Evolutionary conservation across 2,888 invertebrate genomes (phyloP), one percentile per base, ranked within the genome.

Genomic region (Plagodis dolabraria): DNA sequence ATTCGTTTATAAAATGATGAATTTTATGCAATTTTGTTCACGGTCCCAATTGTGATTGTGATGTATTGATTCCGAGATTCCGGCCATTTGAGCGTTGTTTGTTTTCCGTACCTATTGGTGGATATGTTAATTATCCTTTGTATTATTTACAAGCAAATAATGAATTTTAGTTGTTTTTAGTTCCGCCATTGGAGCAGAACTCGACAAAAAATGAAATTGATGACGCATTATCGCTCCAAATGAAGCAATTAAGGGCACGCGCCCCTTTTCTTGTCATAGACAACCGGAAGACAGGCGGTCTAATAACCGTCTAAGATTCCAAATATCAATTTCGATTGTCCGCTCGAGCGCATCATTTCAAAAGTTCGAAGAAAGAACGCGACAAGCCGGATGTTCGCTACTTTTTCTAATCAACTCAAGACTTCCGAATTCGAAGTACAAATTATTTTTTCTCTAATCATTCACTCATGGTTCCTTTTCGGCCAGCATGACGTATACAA

Each of bases 161-260:
- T 56, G 52, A 60, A 54, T 60, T 60, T 60, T 51, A 47, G 54
- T 60, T 47, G 54, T 51, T 55, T 53, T 53, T 59, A 48, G 52
- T 10, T 49, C 57, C 69, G 70, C 70, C 77, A 72, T 47, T 74
- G 67, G 72, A 79, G 83, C 83, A 76, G 78, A 84, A 86, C 85
- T 74, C 22, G 5, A 42, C 11, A 48, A 55, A 65, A 75, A 76
- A 75, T 74, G 74, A 72, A 72, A 75, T 71, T 75, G 76, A 80
- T 74, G 74, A 83, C 80, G 75, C 79, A 84, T 87, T 87, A 86
- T 83, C 74, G 79, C 70, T 75, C 80, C 86, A 89, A 92, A 92
- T 92, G 89, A 92, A 92, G 92, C 87, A 90, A 92, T 92, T 92
- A 91, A 72, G 73, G 75, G 82, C 89, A 89, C 90, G 89, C 89